Base-by-base conservation (phyloP, 2,113 vertebrate species). In the Poeciliopsis retropinna region DNA sequence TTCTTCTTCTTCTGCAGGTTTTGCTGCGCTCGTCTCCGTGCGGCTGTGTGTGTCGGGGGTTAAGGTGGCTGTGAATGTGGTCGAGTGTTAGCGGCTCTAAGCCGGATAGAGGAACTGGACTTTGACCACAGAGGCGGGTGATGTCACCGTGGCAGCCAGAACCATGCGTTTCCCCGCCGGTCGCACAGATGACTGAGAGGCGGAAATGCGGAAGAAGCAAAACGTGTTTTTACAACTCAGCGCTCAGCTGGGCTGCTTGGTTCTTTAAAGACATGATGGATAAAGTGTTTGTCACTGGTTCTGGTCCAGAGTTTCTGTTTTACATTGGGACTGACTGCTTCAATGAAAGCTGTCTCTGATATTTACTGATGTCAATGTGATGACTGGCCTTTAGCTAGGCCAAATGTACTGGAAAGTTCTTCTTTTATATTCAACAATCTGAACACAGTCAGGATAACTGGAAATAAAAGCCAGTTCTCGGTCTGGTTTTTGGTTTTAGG, bases 101-200 rank as follows among this genome's bases (percentile, higher is more conserved):
- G 92, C 92, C 89, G 87, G 91, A 94, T 93, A 88, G 90, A 93
- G 92, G 84, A 94, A 93, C 91, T 94, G 94, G 91, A 95, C 94
- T 95, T 95, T 95, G 93, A 94, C 90, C 94, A 88, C 90, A 91
- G 22, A 90, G 87, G 87, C 78, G 79, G 80, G 84, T 95, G 94
- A 95, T 94, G 93, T 94, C 94, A 95, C 85, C 80, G 80, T 76
- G 86, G 78, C 67, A 87, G 72, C 81, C 69, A 68, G 77, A 87
- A 51, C 72, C 91, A 92, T 92, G 93, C 89, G 92, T 79, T 91
- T 67, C 64, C 44, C 71, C 85, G 39, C 57, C 67, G 67, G 70
- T 54, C 70, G 72, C 8, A 64, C 64, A 4, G 28, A 64, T 47
- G 61, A 12, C 19, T 29, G 64, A 25, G 30, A 69, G 11, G 67